Evolutionary conservation across 2,113 vertebrate species (phyloP).

Genomic region (Thalassarche chlororhynchos): DNA sequence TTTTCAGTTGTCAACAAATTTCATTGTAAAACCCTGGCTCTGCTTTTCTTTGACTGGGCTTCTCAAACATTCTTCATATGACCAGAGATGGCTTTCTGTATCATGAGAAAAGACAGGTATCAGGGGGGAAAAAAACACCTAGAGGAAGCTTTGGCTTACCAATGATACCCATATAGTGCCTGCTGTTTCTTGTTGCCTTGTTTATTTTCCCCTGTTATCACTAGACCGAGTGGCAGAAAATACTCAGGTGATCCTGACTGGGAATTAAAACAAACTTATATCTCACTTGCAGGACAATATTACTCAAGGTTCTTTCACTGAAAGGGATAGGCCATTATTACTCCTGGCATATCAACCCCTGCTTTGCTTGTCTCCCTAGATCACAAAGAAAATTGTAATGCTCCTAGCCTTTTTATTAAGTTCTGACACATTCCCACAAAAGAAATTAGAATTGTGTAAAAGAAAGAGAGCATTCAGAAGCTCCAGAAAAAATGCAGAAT

Average conservation of each 20-base stretch:
- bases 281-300: not conserved
- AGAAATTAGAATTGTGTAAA: not conserved
- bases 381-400: not conserved
- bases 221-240: not conserved
- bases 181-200: not conserved
- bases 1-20: not conserved
- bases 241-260: not conserved
- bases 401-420: not conserved
- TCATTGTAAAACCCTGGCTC: not conserved
- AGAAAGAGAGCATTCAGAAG: not conserved
- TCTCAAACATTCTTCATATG: not conserved
- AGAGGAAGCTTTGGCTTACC: not conserved
- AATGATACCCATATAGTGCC: not conserved
- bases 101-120: not conserved
- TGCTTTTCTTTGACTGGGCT: not conserved
- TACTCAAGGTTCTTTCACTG: not conserved
- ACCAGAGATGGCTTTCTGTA: not conserved
- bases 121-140: fast-evolving
- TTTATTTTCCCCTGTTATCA: not conserved
- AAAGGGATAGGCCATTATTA: not conserved
- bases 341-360: not conserved
- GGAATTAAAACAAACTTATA: not conserved
- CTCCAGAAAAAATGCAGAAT: not conserved
- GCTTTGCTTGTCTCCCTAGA: not conserved
- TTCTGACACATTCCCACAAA: not conserved